Conservation (phyloP, 2,113 vertebrate genomes). For the Grus americana region DNA sequence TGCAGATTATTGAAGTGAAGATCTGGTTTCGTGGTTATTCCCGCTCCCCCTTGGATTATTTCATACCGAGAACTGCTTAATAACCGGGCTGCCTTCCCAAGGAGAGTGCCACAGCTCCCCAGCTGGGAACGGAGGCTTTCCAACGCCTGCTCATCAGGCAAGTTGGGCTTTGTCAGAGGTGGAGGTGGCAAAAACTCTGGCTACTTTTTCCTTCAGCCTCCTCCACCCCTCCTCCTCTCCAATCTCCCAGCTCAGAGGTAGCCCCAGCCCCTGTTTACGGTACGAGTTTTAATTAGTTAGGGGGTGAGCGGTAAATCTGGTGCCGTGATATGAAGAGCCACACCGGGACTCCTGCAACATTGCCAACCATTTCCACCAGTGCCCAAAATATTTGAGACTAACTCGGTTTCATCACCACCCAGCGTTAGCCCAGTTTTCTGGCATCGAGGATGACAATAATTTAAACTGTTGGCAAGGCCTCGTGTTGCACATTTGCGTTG, state of each 20-base stretch:
- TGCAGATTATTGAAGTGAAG: rapidly evolving
- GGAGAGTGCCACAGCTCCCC: not conserved
- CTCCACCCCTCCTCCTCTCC: not conserved
- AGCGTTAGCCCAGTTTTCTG: not conserved
- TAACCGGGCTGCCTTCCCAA: not conserved
- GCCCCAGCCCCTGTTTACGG: not conserved
- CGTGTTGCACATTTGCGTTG: not conserved
- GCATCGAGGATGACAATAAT: not conserved
- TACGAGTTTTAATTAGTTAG: not conserved
- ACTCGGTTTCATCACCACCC: not conserved
- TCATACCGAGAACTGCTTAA: rapidly evolving
- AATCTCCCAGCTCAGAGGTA: not conserved
- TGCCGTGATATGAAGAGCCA: not conserved
- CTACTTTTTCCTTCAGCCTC: not conserved
- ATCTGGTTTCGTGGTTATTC: not conserved
- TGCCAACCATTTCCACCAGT: not conserved
- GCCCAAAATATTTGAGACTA: not conserved
- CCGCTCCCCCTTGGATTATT: not conserved
- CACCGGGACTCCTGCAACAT: not conserved
- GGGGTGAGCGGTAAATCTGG: not conserved
- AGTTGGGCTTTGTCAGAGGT: not conserved
- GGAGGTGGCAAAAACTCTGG: not conserved
- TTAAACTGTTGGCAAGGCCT: not conserved
- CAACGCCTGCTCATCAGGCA: not conserved
- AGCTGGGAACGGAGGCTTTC: not conserved